Evolutionary conservation across 2,113 vertebrate species (phyloP).

Genomic region (Alethe diademata): DNA sequence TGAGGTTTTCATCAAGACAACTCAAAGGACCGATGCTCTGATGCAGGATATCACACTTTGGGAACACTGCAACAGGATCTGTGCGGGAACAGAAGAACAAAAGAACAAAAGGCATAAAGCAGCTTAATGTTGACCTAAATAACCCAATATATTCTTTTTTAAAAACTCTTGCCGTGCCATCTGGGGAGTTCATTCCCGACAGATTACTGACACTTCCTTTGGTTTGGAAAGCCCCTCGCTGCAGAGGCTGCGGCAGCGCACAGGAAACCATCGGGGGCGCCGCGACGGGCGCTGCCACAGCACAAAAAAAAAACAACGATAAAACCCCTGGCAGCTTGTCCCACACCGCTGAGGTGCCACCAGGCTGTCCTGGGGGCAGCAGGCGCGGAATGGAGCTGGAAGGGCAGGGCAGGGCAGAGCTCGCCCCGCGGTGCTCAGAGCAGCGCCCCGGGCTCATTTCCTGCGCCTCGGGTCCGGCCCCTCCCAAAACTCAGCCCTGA

Average conservation of each 20-base stretch:
- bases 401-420: too few species aligned
- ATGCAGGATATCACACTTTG: accelerated
- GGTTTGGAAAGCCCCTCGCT: neutral
- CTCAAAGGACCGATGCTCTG: neutral
- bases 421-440: too few species aligned
- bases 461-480: accelerated
- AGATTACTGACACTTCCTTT: neutral
- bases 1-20: neutral
- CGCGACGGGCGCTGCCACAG: neutral
- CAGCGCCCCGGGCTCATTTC: too few species aligned
- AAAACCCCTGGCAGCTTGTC: accelerated
- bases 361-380: neutral
- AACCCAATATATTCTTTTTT: neutral
- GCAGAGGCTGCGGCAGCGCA: neutral
- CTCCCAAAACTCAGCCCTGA: neutral
- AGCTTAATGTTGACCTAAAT: neutral
- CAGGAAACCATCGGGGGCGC: neutral
- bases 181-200: neutral
- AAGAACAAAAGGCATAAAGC: neutral
- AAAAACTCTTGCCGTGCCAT: neutral
- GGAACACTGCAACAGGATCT: neutral
- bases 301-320: accelerated
- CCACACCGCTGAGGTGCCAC: neutral
- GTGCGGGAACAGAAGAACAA: neutral
- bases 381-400: too few species aligned